These are phyloP conservation scores for Tenthredo notha DNA, from an alignment of 2,888 invertebrate genomes.

Conservation along the genomic window DNA sequence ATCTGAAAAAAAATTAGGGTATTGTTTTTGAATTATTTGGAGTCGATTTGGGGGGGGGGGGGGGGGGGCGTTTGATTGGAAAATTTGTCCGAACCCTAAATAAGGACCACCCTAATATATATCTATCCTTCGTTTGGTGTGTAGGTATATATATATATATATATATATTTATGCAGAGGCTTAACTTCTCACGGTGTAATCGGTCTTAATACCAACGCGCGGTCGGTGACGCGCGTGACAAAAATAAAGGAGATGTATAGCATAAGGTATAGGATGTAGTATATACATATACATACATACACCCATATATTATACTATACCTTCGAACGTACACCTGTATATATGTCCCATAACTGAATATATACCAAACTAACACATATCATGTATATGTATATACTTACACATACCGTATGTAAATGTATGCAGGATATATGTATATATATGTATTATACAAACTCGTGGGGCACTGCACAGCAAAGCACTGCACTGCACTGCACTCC, in stretches of 20 bases:
- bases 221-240: slow-evolving; percentile 63
- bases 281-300: neutral
- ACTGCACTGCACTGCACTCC: neutral
- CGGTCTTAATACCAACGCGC: slow-evolving; percentile 58
- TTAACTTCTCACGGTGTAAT: slow-evolving; percentile 61
- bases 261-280: neutral
- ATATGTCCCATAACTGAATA: neutral
- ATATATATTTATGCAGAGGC: slow-evolving; percentile 16
- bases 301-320: neutral
- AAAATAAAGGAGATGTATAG: slow-evolving; percentile 58
- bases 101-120: too few relatives aligned
- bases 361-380: neutral
- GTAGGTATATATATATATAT: neutral
- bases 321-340: too few relatives aligned
- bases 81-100: too few relatives aligned
- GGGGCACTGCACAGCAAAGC: neutral
- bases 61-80: too few relatives aligned
- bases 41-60: too few relatives aligned
- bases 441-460: neutral
- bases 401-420: neutral
- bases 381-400: neutral
- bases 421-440: too few relatives aligned
- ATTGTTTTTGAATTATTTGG: too few relatives aligned
- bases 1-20: too few relatives aligned
- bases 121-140: neutral